These are phyloP conservation scores for Metopia argyrocephala DNA, from an alignment of 2,888 invertebrate species.

Conservation along the genomic window DNA sequence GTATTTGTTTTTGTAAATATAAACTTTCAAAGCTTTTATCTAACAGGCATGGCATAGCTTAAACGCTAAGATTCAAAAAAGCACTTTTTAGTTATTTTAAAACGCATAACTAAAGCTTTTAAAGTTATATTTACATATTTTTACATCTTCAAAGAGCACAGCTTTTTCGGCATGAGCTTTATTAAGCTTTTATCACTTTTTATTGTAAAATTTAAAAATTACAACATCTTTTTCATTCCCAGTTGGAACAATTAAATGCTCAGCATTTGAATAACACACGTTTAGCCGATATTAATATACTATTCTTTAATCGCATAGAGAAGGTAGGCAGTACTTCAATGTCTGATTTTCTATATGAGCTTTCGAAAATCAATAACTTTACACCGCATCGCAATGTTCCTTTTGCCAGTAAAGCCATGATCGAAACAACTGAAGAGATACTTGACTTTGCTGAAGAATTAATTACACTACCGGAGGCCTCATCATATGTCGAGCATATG, in stretches of 20 bases:
- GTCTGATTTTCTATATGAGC: constrained; percentile 86
- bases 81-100: not conserved
- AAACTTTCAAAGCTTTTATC: not conserved
- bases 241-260: constrained; percentile 68
- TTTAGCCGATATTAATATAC: constrained; percentile 80
- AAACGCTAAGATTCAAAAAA: not conserved
- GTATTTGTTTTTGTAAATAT: too few relatives aligned
- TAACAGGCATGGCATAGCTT: not conserved
- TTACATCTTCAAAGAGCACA: not conserved
- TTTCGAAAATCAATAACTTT: constrained; percentile 77
- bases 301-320: constrained; percentile 93
- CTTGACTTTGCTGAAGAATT: constrained; percentile 82
- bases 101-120: too few relatives aligned
- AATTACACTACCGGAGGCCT: constrained; percentile 84
- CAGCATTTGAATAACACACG: constrained; percentile 72
- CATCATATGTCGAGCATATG: constrained; percentile 91
- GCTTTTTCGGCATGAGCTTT: not conserved
- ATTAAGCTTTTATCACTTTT: not conserved
- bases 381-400: constrained; percentile 23
- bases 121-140: too few relatives aligned
- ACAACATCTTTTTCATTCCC: constrained; percentile 9
- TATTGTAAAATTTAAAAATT: not conserved
- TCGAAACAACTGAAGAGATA: constrained; percentile 80
- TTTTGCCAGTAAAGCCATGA: not conserved
- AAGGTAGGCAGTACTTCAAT: constrained; percentile 94